Evolutionary conservation across 2,113 vertebrate species (phyloP), one percentile per base, ranked within the genome.

Genomic region (Entosphenus tridentatus): DNA sequence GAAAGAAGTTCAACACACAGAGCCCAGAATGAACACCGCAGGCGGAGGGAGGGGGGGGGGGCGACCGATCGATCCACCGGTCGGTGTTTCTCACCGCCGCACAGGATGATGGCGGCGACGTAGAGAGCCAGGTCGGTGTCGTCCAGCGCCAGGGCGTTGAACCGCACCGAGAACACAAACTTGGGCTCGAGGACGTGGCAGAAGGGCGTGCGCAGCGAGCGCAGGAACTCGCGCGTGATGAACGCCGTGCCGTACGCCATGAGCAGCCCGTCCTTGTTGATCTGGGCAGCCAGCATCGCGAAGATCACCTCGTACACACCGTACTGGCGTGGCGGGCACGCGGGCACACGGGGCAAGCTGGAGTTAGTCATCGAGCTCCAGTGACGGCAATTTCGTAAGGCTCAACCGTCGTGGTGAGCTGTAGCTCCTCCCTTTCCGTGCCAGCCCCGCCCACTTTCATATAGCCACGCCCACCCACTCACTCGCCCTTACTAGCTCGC

Each of bases 41-140:
- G 39, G 5, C 4, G 5, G 39, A 7, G 39, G 39, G 39, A n/a
- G n/a, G 39, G 39, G 39, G 39, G 39, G 6, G 39, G 39, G 39
- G 39, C 39, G 39, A 39, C 6, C 39, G 39, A 39, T 39, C 39
- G 39, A 39, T 7, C 39, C 5, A 39, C 39, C 39, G 39, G 6
- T 39, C 3, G 5, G 39, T 39, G 39, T 39, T 39, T 39, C 39
- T 39, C 75, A 96, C 93, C 93, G 86, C 93, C 92, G 1, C 93
- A 98, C 39, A 98, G 82, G 78, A 98, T 96, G 71, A 98, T 95
- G 81, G 90, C 88, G 1, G 93, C 90, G 65, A 98, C 89, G 77
- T 95, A 98, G 56, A 98, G 84, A n/a, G 93, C 86, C 77, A 98
- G 81, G 80, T 96, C 93, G 7, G 88, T 96, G 82, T 98, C 93